Evolutionary conservation across 2,797 vertebrate species (phyloP), one percentile per base, ranked within the genome.

Genomic region (Alcedo quadribrachys): DNA sequence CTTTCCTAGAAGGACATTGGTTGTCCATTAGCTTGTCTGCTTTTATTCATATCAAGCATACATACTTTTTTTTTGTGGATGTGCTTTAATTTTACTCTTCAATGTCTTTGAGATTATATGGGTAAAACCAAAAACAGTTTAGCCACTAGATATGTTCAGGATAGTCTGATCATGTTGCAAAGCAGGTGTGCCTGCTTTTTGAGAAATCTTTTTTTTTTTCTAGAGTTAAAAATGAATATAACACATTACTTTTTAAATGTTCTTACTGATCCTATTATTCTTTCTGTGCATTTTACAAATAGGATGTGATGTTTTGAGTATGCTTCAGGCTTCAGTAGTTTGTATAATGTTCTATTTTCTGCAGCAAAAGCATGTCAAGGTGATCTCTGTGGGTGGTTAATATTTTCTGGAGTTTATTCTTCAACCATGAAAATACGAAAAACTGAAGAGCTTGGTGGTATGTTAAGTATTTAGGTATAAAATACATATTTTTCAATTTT

Each of bases 381-480:
- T 97, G 95, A 96, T 96, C 95, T 96, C 96, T 93, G 95, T 96
- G 96, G 94, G 96, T 95, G 96, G 95, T 94, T 96, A 96, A 96
- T 96, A 90, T 96, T 96, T 97, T 96, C 95, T 95, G 83, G 85
- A 96, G 86, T 96, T 95, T 88, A 87, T 94, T 94, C 82, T 91
- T 96, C 91, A 91, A 77, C 94, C 92, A 96, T 93, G 93, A 96
- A 95, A 97, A 96, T 95, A 96, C 91, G 94, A 91, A 96, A 96
- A 97, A 89, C 68, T 79, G 87, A 55, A 92, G 86, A 92, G 66
- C 84, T 94, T 89, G 70, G 25, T 94, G 82, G 75, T 94, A 89
- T 95, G 84, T 90, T 74, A 54, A 87, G 67, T 70, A 62, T 89
- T 89, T 83, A 81, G 65, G 54, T 82, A 92, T 85, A 33, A 60